Evolutionary conservation across 2,113 vertebrate species (phyloP).

Genomic region (Patagioenas fasciata): DNA sequence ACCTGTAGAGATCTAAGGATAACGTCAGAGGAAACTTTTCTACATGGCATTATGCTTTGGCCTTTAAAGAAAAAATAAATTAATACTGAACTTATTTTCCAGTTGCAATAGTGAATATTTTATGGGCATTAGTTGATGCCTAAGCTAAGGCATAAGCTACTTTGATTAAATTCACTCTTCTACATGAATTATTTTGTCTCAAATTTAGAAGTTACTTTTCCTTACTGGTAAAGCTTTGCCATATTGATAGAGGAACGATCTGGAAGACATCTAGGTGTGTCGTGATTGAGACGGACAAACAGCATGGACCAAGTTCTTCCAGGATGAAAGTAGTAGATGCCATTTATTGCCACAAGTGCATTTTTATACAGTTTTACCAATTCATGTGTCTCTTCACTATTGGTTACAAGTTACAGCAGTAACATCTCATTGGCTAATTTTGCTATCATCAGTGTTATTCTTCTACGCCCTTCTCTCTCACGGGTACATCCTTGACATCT

Average conservation of each 20-base stretch:
- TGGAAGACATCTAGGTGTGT: not conserved
- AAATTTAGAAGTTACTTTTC: not conserved
- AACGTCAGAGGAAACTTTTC: not conserved
- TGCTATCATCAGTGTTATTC: too few relatives aligned
- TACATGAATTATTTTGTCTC: not conserved
- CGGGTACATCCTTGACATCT: too few relatives aligned
- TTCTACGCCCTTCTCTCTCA: too few relatives aligned
- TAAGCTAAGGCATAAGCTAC: not conserved
- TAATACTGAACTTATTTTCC: not conserved
- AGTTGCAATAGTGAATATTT: not conserved
- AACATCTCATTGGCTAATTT: too few relatives aligned
- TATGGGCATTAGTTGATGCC: not conserved
- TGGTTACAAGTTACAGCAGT: too few relatives aligned
- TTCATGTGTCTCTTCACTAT: too few relatives aligned
- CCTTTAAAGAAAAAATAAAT: not conserved
- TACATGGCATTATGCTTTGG: not conserved
- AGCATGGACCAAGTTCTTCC: too few relatives aligned
- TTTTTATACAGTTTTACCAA: too few relatives aligned
- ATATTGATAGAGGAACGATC: not conserved
- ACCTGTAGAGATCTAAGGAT: not conserved
- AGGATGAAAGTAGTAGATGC: too few relatives aligned
- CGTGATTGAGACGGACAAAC: too few relatives aligned
- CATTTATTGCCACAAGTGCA: too few relatives aligned
- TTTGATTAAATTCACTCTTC: not conserved
- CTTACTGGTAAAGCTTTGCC: not conserved